Base-by-base conservation (phyloP, 1,140 invertebrate species). In the Cyclargus thomasi region DNA sequence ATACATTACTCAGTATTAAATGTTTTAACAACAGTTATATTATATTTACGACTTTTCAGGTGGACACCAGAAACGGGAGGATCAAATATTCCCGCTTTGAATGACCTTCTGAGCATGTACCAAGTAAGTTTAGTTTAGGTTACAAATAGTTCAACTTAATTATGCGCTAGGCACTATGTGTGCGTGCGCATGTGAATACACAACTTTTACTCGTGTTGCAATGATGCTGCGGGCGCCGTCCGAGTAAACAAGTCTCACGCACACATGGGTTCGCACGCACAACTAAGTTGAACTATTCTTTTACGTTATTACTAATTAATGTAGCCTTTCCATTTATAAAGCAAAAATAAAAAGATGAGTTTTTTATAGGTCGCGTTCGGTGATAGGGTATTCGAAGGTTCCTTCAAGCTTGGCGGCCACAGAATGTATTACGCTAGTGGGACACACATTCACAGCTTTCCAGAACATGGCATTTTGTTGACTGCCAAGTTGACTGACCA, bases 21-120 rank as follows among this genome's bases (percentile, higher is more conserved):
- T n/a, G n/a, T n/a, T n/a, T n/a, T n/a, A n/a, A n/a, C 29, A 62
- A n/a, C 14, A 57, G 4, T 69, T 1, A 70, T 62, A 35, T 47
- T 1, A 29, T 70, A 39, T 55, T 67, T 67, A 62, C 67, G 68
- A 74, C 10, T 10, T 59, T 59, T 64, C 77, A 94, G 94, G 94
- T 97, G 97, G 96, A 95, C 97, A 91, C 97, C 97, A 6, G 96
- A 97, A 78, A 98, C 97, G 0, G 98, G 98, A n/a, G 98, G 98
- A 4, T 93, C 97, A 1, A 99, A 99, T 90, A 93, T 99, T 65
- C 98, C 98, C 6, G 97, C 98, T 1, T 82, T 99, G 39, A 99
- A 99, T 85, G 97, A 98, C 80, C 90, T 99, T 7, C 89, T 99
- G 1, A 90, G 91, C 70, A 91, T 91, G 73, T 70, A 97, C 93